Base-by-base conservation (phyloP, 2,797 vertebrate species). In the Decapterus maruadsi region DNA sequence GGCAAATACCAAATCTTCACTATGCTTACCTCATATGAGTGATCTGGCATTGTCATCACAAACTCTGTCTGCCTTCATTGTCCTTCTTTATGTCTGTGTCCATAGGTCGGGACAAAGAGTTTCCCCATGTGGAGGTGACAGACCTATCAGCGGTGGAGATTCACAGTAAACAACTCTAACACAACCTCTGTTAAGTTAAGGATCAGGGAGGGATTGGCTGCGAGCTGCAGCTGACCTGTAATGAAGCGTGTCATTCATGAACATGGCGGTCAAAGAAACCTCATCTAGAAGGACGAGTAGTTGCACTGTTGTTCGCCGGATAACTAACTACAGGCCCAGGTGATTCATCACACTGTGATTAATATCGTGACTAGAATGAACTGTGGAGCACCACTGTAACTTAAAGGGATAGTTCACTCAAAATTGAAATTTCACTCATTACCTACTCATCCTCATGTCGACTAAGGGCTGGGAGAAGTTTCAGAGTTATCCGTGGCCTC, bases 101-200 rank as follows among this genome's bases (percentile, higher is more conserved):
- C 45, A 42, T 20, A 92, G 92, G 83, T 43, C 19, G 89, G 88
- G 29, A 90, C 69, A 36, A 94, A 94, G 85, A 86, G 42, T 75
- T 94, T 94, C 70, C 93, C 92, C 26, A 93, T 94, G 93, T 94
- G 92, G 93, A 90, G 92, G 75, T 94, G 89, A 94, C 88, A 74
- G 36, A 59, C 2, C 45, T 16, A 8, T 53, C 65, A 61, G 31
- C 17, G 1, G 22, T 26, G 43, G 2, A 31, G 9, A 72, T 43
- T 38, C 11, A 70, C 43, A 65, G 68, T 60, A 54, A 70, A 72
- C 62, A 11, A 34, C 58, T 68, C 6, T 13, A 40, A 68, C 13
- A 16, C n/a, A 59, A 54, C 48, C 45, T 57, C 51, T 29, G 16
- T 59, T 2, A 60, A 54, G 70, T 38, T 65, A 11, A 8, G 26